Percentiles rank a stretch among this genome's conserved stretches.
Evolutionary conservation across 2,888 invertebrate species (phyloP).

Genomic region (Adineta ricciae): DNA sequence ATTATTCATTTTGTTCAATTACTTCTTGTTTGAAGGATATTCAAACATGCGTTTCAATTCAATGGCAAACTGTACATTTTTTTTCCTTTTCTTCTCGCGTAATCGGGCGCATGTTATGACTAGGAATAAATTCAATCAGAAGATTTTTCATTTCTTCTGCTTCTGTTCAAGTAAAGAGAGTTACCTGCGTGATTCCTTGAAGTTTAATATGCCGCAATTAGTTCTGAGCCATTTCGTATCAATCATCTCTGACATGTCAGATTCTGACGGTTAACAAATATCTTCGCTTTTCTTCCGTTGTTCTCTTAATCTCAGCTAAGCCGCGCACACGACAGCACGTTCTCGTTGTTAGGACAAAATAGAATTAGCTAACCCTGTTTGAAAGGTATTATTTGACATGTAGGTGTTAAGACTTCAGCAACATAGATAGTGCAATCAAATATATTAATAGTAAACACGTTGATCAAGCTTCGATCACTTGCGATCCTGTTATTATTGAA

Average conservation of each 20-base stretch:
- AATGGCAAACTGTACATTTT: neutral
- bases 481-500: neutral
- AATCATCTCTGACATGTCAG: neutral
- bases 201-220: neutral
- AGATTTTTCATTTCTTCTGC: neutral
- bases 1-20: neutral
- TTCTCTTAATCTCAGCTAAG: neutral
- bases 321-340: neutral
- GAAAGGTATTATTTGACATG: neutral
- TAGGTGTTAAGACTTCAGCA: neutral
- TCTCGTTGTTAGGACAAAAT: neutral
- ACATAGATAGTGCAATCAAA: too few species aligned
- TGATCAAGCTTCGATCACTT: neutral
- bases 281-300: neutral
- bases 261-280: neutral
- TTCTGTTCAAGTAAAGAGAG: too few species aligned
- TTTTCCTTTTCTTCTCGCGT: neutral
- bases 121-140: neutral
- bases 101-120: neutral
- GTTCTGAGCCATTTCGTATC: neutral
- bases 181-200: too few species aligned
- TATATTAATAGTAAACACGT: too few species aligned
- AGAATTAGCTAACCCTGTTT: neutral
- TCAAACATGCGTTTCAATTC: neutral
- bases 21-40: neutral